Evolutionary conservation across 1,140 invertebrate species (phyloP), one percentile per base, ranked within the genome.

Genomic region (Ladona fulva): DNA sequence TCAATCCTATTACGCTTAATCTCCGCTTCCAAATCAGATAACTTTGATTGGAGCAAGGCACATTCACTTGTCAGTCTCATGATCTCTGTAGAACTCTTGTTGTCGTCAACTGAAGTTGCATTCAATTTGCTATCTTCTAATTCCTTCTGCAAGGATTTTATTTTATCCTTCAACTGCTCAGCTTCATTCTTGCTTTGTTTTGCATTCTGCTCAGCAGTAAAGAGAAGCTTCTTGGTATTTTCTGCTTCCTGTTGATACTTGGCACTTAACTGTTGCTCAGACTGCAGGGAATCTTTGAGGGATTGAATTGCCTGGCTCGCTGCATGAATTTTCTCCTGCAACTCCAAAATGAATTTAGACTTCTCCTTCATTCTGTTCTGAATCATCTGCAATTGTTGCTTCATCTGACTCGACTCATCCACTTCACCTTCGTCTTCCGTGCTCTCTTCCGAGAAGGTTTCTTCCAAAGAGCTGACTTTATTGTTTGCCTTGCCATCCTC

Each of bases 331-430:
- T 80, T 82, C 52, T 77, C 79, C 3, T 82, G 80, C 24, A 85
- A 74, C 66, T 81, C 79, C 59, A 78, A 80, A 42, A 84, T 82
- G 19, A 81, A 80, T 76, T 74, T 82, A n/a, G 81, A 80, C 25
- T 84, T 83, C 76, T 81, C 77, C 16, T 83, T 81, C 16, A 86
- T 78, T 44, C 80, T 81, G 8, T 81, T 82, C 1, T 83, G 10
- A 3, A 84, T 75, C 74, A 87, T 85, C 16, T 87, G 84, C 77
- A 86, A 84, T 78, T 88, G 86, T 14, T 83, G 52, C n/a, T 66
- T 75, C 19, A 25, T 1, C 10, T 75, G 74, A 75, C 24, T 75
- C 3, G 29, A 75, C 3, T 75, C 37, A 25, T 75, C 74, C 14
- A n/a, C 24, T 10, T 75, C 24, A 1, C 12, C 14, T 24, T 24